Base-by-base conservation (phyloP, 2,113 vertebrate genomes). In the Dipodomys ordii region DNA sequence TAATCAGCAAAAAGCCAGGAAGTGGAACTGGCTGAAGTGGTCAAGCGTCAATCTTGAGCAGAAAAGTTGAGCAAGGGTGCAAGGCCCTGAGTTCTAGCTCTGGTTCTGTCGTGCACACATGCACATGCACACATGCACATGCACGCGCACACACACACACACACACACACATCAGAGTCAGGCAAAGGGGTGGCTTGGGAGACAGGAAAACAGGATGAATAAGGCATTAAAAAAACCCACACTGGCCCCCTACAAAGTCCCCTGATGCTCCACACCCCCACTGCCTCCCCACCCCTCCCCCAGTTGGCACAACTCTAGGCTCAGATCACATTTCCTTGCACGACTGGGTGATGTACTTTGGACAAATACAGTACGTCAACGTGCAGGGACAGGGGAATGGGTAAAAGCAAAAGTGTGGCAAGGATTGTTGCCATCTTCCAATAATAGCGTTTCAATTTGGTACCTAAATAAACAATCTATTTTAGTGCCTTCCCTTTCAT, bases 381-480 rank as follows among this genome's bases (percentile, higher is more conserved):
- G 83, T 0, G 53, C 90, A 93, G 93, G 92, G 92, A 87, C 4
- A 64, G 87, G 94, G 53, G 53, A 57, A 88, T 2, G 44, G 85
- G 95, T 73, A 87, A 91, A 89, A 90, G 92, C 53, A 20, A 22
- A 91, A 93, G 96, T 39, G 96, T 89, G 92, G 95, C 49, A 22
- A 73, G 65, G 65, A 73, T 73, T 96, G 96, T 95, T 96, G 88
- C 95, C 93, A 92, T 78, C 93, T 96, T 94, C 96, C 94, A 94
- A 94, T 97, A 94, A 97, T 87, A 97, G 91, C 11, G 64, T 86
- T 97, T 96, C 97, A 95, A 94, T 97, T 95, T 93, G n/a, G 95
- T 96, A 94, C 94, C 97, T 96, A 96, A 97, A 96, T 96, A 97
- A 97, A 96, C 96, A 98, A 96, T 95, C 97, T 97, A 98, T 97